Evolutionary conservation across 1,140 invertebrate genomes (phyloP).

Genomic region (Drosophila ambigua): DNA sequence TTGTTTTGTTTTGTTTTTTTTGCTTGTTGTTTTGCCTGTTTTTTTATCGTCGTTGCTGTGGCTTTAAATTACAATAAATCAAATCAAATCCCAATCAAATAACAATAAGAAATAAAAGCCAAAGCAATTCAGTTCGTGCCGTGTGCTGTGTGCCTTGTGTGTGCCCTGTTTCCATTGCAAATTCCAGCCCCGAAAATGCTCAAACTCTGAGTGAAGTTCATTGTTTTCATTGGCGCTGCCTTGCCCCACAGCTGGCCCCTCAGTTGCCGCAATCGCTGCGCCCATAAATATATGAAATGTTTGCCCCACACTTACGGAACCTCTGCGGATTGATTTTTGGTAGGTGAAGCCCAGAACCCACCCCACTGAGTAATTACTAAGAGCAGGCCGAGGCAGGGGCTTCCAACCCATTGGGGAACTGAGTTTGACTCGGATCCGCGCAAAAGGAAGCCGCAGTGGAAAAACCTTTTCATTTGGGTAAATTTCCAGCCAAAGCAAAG

Average conservation of each 20-base stretch:
- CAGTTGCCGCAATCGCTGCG: not conserved
- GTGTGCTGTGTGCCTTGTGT: not conserved
- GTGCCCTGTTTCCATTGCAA: slow-evolving; percentile 19
- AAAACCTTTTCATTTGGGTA: not conserved
- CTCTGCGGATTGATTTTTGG: slow-evolving; percentile 37
- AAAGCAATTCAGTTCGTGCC: slow-evolving; percentile 8
- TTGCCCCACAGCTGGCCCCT: not conserved
- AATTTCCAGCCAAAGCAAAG: too few relatives aligned
- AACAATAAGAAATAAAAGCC: slow-evolving; percentile 11
- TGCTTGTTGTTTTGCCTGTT: slow-evolving; percentile 1
- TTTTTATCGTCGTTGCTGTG: slow-evolving; percentile 9
- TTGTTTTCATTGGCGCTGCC: slow-evolving; percentile 1
- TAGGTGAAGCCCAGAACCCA: not conserved
- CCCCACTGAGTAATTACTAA: slow-evolving; percentile 36
- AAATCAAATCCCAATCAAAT: slow-evolving; percentile 28
- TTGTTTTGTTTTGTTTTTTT: slow-evolving; percentile 6
- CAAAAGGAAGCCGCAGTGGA: not conserved
- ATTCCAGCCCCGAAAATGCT: too few relatives aligned
- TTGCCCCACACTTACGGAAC: slow-evolving; percentile 39
- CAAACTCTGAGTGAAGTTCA: slow-evolving; percentile 1
- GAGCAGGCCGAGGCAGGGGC: slow-evolving; percentile 5
- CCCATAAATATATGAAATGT: slow-evolving; percentile 45
- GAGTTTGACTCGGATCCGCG: not conserved
- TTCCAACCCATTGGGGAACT: slow-evolving; percentile 34
- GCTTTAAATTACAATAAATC: slow-evolving; percentile 50